These are phyloP conservation scores for Neolamprologus modestus DNA, from an alignment of 2,113 vertebrate genomes.

Conservation along the genomic window DNA sequence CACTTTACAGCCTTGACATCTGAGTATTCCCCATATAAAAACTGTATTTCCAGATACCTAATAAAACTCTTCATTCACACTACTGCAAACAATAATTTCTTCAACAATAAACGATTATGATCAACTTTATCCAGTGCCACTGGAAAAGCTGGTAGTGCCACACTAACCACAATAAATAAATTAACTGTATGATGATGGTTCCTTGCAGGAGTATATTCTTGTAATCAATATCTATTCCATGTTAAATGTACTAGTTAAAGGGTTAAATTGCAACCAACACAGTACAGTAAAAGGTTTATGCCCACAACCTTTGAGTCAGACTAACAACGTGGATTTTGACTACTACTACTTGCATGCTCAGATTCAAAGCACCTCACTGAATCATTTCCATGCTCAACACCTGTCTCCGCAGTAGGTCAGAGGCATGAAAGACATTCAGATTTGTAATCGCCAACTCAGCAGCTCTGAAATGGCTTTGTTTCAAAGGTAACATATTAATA, in stretches of 20 bases:
- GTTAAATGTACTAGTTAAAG: background rate
- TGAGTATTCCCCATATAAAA: background rate
- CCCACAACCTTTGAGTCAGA: background rate
- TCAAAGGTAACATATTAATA: slow-evolving; percentile 39
- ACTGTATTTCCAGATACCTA: background rate
- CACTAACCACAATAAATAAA: background rate
- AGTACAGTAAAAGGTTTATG: background rate
- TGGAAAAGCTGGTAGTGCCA: background rate
- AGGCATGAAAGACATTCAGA: background rate
- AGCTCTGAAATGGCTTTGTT: slow-evolving; percentile 14
- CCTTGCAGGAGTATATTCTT: background rate
- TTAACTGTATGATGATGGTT: background rate
- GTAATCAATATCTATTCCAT: background rate
- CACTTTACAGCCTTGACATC: background rate
- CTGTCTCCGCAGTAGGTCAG: background rate
- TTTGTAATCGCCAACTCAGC: slow-evolving; percentile 2
- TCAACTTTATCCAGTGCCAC: background rate
- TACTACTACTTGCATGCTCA: background rate
- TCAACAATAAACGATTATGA: background rate
- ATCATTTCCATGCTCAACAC: background rate
- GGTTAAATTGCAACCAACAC: background rate
- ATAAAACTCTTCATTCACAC: background rate
- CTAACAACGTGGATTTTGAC: background rate
- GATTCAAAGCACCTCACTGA: background rate
- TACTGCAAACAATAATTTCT: background rate